A percentile compares a stretch with the other conserved stretches of the same genome.
Evolutionary conservation across 2,113 vertebrate species (phyloP).

Genomic region (Scalopus aquaticus): DNA sequence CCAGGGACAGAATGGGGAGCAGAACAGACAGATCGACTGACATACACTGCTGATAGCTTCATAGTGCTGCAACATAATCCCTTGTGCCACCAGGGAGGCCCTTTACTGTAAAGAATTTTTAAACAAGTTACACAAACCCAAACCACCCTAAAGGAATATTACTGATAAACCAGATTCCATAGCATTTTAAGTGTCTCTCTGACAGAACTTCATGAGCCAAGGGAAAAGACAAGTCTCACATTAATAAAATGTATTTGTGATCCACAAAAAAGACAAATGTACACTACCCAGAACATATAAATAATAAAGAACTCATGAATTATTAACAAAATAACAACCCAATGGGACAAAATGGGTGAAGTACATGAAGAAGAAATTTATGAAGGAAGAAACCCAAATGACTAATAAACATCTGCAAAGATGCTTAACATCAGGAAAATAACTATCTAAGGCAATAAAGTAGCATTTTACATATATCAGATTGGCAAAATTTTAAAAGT

Average conservation of each 20-base stretch:
- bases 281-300: not conserved
- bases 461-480: not conserved
- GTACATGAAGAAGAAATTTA: not conserved
- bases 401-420: constrained; percentile 1
- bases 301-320: not conserved
- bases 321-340: constrained; percentile 22
- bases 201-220: not conserved
- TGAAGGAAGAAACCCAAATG: not conserved
- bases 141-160: not conserved
- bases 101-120: not conserved
- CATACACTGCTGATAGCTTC: no score
- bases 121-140: not conserved
- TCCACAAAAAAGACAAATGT: not conserved
- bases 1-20: no score
- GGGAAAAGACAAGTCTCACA: not conserved
- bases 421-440: not conserved
- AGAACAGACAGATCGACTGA: no score
- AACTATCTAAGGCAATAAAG: not conserved
- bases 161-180: not conserved
- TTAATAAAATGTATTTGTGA: not conserved
- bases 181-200: not conserved
- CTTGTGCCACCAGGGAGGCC: no score
- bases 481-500: constrained; percentile 8
- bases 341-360: not conserved
- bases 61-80: no score